Evolutionary conservation across 2,888 invertebrate genomes (phyloP).

Genomic region (Bimastos eiseni): DNA sequence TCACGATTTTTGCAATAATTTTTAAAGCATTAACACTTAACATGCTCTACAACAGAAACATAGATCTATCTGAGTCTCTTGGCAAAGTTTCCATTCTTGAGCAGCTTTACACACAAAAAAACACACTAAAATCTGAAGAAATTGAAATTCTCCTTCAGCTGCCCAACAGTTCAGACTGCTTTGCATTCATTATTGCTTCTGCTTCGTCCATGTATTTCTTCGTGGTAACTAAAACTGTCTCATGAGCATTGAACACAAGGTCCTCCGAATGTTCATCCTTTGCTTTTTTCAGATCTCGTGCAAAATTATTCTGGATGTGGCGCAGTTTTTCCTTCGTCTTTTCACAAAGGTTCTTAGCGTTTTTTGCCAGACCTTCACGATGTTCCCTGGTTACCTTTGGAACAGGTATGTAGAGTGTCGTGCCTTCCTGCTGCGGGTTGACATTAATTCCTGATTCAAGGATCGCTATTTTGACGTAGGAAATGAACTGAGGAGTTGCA

Average conservation of each 20-base stretch:
- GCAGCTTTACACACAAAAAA: neutral
- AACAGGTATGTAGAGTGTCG: constrained; percentile 82
- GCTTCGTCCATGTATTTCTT: constrained; percentile 72
- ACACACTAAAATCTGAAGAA: neutral
- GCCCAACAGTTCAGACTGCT: constrained; percentile 39
- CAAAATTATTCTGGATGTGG: constrained; percentile 74
- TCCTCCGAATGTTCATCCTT: constrained; percentile 73
- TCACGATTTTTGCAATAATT: neutral
- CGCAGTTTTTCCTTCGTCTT: constrained; percentile 78
- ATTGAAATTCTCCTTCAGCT: neutral
- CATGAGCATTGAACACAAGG: constrained; percentile 70
- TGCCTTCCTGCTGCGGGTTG: constrained; percentile 92
- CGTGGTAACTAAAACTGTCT: constrained; percentile 63
- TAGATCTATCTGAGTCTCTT: no score
- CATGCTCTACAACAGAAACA: neutral
- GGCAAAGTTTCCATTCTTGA: neutral
- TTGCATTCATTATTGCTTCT: constrained; percentile 71
- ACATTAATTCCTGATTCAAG: constrained; percentile 82
- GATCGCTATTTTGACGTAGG: constrained; percentile 76
- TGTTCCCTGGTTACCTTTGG: constrained; percentile 93
- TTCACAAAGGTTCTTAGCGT: constrained; percentile 79
- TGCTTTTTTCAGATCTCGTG: constrained; percentile 75
- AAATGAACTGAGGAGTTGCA: constrained; percentile 80
- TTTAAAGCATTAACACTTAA: neutral
- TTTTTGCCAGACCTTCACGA: constrained; percentile 82